phyloP scores from a whole-genome alignment of 2,113 vertebrate genomes.

The Regulus satrapa region DNA sequence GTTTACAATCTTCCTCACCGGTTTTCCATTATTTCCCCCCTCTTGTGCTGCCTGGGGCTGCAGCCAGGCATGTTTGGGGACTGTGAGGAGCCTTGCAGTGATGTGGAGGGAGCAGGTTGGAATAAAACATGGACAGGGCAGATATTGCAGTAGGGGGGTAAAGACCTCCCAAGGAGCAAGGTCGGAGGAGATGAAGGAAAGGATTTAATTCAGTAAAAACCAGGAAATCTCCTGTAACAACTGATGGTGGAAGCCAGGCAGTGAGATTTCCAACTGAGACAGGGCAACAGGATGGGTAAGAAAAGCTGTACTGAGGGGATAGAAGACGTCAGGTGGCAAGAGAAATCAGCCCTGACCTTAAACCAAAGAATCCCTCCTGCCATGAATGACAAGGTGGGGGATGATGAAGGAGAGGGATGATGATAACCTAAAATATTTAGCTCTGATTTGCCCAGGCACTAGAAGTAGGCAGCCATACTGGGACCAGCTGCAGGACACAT shows the following conservation, averaged over 20 bases:
- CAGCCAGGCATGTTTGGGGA: fast-evolving
- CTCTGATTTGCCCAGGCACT: not conserved
- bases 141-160: not conserved
- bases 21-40: not conserved
- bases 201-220: not conserved
- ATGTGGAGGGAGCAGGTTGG: not conserved
- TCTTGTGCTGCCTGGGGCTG: not conserved
- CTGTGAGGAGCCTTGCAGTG: not conserved
- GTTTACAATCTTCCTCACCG: not conserved
- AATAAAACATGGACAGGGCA: not conserved
- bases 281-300: not conserved
- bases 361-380: not conserved
- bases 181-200: not conserved
- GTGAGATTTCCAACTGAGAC: not conserved
- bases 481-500: fast-evolving
- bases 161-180: not conserved
- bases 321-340: not conserved
- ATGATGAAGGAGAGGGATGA: not conserved
- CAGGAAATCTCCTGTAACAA: not conserved
- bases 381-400: not conserved
- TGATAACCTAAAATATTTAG: not conserved
- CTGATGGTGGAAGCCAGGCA: not conserved
- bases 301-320: not conserved
- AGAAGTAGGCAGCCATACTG: not conserved
- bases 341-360: not conserved